A percentile compares a stretch with the other conserved stretches of the same genome.
These are phyloP conservation scores for Sialis fuliginosa DNA, from an alignment of 2,888 invertebrate species.

Conservation along the genomic window DNA sequence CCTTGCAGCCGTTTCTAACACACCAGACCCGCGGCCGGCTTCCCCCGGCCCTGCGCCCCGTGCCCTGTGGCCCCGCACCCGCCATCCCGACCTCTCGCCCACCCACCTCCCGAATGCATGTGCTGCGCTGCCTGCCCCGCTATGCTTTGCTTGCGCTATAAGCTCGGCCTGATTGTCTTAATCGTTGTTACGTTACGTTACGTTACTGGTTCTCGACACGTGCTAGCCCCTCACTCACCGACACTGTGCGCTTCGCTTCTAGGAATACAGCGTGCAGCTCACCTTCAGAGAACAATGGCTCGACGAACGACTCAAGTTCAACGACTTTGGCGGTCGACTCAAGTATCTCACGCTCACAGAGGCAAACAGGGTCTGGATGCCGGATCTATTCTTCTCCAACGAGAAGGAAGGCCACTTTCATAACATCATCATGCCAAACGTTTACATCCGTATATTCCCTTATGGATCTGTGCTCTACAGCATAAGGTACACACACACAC, in stretches of 20 bases:
- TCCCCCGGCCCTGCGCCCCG: slow-evolving; percentile 1
- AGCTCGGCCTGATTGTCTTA: slow-evolving; percentile 5
- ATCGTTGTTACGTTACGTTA: not conserved
- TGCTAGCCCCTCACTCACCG: slow-evolving; percentile 2
- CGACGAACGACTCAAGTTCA: slow-evolving; percentile 79
- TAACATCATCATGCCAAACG: slow-evolving; percentile 95
- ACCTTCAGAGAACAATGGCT: slow-evolving; percentile 96
- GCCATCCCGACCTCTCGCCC: not conserved
- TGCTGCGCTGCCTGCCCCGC: not conserved
- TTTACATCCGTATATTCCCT: slow-evolving; percentile 90
- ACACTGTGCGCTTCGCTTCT: slow-evolving; percentile 19
- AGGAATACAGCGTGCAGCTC: slow-evolving; percentile 96
- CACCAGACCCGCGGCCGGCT: not conserved
- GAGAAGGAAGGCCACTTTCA: slow-evolving; percentile 97
- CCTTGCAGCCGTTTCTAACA: slow-evolving; percentile 2
- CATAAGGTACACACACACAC: slow-evolving; percentile 43
- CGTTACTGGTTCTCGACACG: not conserved
- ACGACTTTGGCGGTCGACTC: slow-evolving; percentile 72
- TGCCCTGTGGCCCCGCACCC: not conserved
- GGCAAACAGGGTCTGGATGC: slow-evolving; percentile 95
- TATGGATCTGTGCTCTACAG: slow-evolving; percentile 91
- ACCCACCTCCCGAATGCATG: not conserved
- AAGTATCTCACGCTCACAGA: slow-evolving; percentile 87
- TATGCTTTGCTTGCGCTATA: slow-evolving; percentile 10
- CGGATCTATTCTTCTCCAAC: slow-evolving; percentile 93